Evolutionary conservation across 2,888 invertebrate species (phyloP).

Genomic region (Limenitis camilla): DNA sequence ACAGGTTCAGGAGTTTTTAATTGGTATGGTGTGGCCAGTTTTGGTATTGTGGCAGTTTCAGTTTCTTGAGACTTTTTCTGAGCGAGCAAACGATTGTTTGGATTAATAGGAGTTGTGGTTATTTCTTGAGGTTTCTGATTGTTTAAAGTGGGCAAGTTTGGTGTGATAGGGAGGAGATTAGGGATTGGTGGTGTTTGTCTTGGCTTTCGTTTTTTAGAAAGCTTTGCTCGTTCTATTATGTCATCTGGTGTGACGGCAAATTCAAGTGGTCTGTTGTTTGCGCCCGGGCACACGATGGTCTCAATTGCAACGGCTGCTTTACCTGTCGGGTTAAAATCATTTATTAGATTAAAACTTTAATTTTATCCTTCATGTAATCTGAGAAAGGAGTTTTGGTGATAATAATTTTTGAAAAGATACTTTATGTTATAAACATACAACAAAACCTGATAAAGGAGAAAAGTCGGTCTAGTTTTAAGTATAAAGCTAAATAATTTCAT

Average conservation of each 20-base stretch:
- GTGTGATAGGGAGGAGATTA: not conserved
- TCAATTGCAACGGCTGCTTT: constrained; percentile 42
- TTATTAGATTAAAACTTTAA: too few species aligned
- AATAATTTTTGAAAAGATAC: not conserved
- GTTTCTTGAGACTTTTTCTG: not conserved
- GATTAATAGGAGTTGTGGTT: constrained; percentile 3
- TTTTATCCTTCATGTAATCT: too few species aligned
- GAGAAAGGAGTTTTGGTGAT: not conserved
- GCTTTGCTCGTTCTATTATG: constrained; percentile 36
- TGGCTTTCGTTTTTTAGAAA: constrained; percentile 22
- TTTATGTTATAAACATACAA: not conserved
- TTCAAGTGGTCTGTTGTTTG: constrained; percentile 5
- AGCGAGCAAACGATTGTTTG: too few species aligned
- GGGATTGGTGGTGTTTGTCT: constrained; percentile 8
- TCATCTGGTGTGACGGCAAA: constrained; percentile 36
- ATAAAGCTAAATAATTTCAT: too few species aligned
- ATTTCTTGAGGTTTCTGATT: constrained; percentile 22
- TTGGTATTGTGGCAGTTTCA: constrained; percentile 20
- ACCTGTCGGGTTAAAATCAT: constrained; percentile 33
- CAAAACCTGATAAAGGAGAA: not conserved
- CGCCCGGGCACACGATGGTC: constrained; percentile 26
- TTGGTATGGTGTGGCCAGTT: constrained; percentile 9
- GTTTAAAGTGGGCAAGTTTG: not conserved
- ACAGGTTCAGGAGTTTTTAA: constrained; percentile 26
- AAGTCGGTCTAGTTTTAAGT: too few species aligned